A percentile compares a stretch with the other conserved stretches of the same genome.
These are phyloP conservation scores for Agrotis clavis DNA, from an alignment of 2,888 invertebrate genomes.

Conservation along the genomic window DNA sequence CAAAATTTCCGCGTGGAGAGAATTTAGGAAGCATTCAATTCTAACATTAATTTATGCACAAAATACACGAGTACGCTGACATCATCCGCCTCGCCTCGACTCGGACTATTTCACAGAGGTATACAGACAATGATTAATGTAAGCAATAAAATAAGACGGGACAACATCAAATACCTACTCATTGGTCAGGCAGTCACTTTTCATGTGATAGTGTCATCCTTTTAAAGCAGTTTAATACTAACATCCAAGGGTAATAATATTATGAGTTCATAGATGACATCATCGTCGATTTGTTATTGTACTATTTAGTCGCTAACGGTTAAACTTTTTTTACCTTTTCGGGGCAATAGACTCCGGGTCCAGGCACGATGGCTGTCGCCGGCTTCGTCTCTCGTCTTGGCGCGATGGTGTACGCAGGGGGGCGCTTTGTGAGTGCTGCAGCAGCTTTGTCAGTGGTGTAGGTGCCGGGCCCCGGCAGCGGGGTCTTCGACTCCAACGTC, in stretches of 20 bases:
- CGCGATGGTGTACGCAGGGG: slow-evolving; percentile 97
- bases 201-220: slow-evolving; percentile 25
- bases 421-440: slow-evolving; percentile 83
- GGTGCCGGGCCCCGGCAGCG: slow-evolving; percentile 96
- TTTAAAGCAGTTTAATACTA: slow-evolving; percentile 40
- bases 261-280: slow-evolving; percentile 61
- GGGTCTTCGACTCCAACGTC: slow-evolving; percentile 81
- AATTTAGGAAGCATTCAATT: slow-evolving; percentile 54
- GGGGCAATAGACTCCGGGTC: slow-evolving; percentile 93
- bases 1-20: slow-evolving; percentile 62
- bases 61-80: slow-evolving; percentile 48
- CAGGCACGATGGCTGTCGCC: slow-evolving; percentile 85
- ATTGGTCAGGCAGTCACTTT: slow-evolving; percentile 32
- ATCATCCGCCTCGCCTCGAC: slow-evolving; percentile 55
- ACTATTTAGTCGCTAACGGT: neutral
- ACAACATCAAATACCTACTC: slow-evolving; percentile 45
- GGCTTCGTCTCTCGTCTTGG: slow-evolving; percentile 85
- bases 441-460: slow-evolving; percentile 92
- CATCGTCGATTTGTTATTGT: slow-evolving; percentile 39
- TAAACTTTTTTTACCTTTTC: slow-evolving; percentile 88
- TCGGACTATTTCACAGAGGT: slow-evolving; percentile 45
- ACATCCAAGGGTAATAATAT: slow-evolving; percentile 51
- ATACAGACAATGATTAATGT: slow-evolving; percentile 49
- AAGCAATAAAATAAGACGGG: slow-evolving; percentile 49
- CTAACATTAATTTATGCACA: slow-evolving; percentile 48